phyloP scores from a whole-genome alignment of 1,140 invertebrate genomes.

The Hyles euphorbiae region DNA sequence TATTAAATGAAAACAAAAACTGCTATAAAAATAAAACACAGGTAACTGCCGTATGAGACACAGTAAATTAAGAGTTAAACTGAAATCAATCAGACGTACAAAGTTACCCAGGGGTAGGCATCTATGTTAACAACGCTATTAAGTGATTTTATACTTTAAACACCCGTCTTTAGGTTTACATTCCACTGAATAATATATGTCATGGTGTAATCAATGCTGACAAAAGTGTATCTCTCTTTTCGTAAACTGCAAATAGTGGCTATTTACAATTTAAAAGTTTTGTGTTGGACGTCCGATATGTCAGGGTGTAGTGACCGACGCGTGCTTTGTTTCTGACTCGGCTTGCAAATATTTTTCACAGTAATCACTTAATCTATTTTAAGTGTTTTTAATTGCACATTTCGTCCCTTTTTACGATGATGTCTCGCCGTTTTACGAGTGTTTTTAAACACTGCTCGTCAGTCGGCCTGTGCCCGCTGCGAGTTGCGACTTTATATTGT shows the following conservation, averaged over 20 bases:
- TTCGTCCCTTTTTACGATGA: conserved; percentile 26
- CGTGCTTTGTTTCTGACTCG: too few relatives aligned
- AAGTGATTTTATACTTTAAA: conserved; percentile 4
- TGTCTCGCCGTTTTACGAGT: conserved; percentile 27
- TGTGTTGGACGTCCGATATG: too few relatives aligned
- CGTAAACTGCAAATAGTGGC: conserved; percentile 14
- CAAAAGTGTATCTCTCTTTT: conserved; percentile 4
- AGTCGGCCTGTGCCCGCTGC: conserved; percentile 3
- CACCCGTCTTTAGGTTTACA: conserved; percentile 5
- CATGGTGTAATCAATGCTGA: too few relatives aligned
- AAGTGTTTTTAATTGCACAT: conserved; percentile 39
- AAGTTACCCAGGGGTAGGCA: conserved; percentile 21
- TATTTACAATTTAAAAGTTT: conserved; percentile 19
- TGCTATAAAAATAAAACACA: too few relatives aligned
- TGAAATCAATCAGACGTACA: conserved; percentile 32
- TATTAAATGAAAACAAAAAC: too few relatives aligned
- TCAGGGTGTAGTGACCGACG: too few relatives aligned
- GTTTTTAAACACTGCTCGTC: conserved; percentile 16
- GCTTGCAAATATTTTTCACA: conserved; percentile 10
- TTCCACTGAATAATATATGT: background rate
- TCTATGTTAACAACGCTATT: conserved; percentile 1
- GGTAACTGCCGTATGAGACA: too few relatives aligned
- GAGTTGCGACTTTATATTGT: conserved; percentile 16
- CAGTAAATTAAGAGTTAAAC: conserved; percentile 20
- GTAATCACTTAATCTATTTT: conserved; percentile 39